These are phyloP conservation scores for Salmo trutta DNA, from an alignment of 2,797 vertebrate genomes.

Conservation along the genomic window DNA sequence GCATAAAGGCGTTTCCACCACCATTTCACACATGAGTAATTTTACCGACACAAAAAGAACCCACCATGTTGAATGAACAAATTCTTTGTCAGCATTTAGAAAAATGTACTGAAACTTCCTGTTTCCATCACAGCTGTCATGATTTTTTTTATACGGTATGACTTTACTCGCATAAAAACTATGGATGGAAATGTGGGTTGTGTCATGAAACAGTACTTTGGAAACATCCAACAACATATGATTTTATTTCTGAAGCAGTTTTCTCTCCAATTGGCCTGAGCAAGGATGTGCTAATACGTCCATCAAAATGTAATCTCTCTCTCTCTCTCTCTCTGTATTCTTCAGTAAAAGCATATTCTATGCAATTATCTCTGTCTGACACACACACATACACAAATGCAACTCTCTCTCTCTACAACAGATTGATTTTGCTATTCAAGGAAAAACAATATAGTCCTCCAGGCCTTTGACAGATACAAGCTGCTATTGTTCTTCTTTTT, in stretches of 20 bases:
- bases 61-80: no score
- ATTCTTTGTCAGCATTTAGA: no score
- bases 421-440: not conserved
- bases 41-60: no score
- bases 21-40: no score
- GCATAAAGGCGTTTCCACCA: no score
- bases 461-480: not conserved
- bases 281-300: not conserved
- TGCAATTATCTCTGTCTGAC: not conserved
- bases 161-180: no score
- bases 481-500: not conserved
- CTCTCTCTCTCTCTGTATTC: not conserved
- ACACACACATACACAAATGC: not conserved
- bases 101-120: no score
- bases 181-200: no score
- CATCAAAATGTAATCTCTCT: not conserved
- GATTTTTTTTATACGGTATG: no score
- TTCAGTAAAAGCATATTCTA: not conserved
- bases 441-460: not conserved
- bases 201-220: not conserved
- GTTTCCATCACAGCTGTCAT: no score
- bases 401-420: not conserved
- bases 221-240: not conserved
- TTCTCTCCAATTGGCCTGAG: no score
- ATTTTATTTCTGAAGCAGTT: not conserved